Base-by-base conservation (phyloP, 2,113 vertebrate species). In the Morone chrysops region DNA sequence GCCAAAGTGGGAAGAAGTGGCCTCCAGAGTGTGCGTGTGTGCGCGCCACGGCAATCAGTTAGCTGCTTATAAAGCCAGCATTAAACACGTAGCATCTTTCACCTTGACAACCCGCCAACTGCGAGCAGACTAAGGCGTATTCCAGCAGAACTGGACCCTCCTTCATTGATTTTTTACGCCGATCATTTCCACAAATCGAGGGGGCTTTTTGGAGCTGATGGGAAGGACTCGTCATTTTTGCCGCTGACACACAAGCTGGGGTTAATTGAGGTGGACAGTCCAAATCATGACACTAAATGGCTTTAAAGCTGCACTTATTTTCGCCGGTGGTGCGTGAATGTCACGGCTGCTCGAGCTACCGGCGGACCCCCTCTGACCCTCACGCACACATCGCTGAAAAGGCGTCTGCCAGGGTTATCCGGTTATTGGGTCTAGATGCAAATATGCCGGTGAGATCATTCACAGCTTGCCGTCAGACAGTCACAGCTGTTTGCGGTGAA, bases 221-320 rank as follows among this genome's bases (percentile, higher is more conserved):
- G 59, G 81, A 84, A 47, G 59, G 20, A 53, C 47, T 77, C 17
- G 51, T 80, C 73, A 71, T 56, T 75, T 76, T 54, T 59, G 53
- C 69, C 3, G 4, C 60, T 10, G 69, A 84, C 63, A 86, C 81
- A 51, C 53, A 56, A 6, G 61, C 40, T 13, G 3, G 63, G 83
- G 81, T 83, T 92, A 91, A 90, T 87, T 66, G 85, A 83, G 85
- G 85, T 76, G 80, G 91, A 90, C 85, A 74, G 87, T 63, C 61
- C 56, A 51, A 80, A 87, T 81, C 87, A 67, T 79, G 85, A 87
- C 75, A 84, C 82, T 81, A 90, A 92, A 85, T 77, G 85, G 84
- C 81, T 89, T 89, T 84, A 81, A 93, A 91, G 65, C 3, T 50
- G 17, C 81, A 82, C 83, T 91, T 83, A 87, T 81, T 91, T 88